Conservation (phyloP, 1,140 invertebrate genomes). For the Drosophila kanapiae region DNA sequence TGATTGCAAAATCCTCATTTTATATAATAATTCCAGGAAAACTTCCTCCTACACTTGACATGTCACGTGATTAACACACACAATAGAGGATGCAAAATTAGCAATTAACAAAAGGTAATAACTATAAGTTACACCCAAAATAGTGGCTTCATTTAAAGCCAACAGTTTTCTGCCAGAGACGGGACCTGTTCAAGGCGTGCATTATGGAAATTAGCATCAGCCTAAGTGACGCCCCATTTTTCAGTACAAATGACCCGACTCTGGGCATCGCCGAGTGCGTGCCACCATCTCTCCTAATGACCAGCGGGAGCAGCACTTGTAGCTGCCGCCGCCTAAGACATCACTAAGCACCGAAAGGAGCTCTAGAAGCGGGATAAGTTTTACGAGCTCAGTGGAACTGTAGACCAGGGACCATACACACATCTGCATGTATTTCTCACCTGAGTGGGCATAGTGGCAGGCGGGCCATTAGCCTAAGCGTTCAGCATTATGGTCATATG, state of each 20-base stretch:
- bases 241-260: slow-evolving; percentile 67
- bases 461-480: slow-evolving; percentile 62
- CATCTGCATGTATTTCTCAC: slow-evolving; percentile 1
- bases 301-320: slow-evolving; percentile 63
- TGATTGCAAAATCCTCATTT: slow-evolving; percentile 46
- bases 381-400: slow-evolving; percentile 69
- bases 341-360: slow-evolving; percentile 38
- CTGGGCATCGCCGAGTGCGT: slow-evolving; percentile 58
- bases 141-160: slow-evolving; percentile 10
- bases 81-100: background rate
- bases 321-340: slow-evolving; percentile 29
- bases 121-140: background rate
- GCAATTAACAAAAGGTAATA: background rate
- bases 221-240: slow-evolving; percentile 74
- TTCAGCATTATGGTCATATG: slow-evolving; percentile 69
- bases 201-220: slow-evolving; percentile 79
- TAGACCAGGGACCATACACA: slow-evolving; percentile 6
- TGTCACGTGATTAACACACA: background rate
- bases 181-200: slow-evolving; percentile 55
- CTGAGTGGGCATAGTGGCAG: slow-evolving; percentile 26
- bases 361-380: slow-evolving; percentile 30
- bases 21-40: slow-evolving; percentile 4
- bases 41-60: background rate
- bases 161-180: slow-evolving; percentile 22
- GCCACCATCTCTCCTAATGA: slow-evolving; percentile 62